These are phyloP conservation scores for Pemphigus obesinymphae DNA, from an alignment of 1,140 invertebrate species.

Conservation along the genomic window DNA sequence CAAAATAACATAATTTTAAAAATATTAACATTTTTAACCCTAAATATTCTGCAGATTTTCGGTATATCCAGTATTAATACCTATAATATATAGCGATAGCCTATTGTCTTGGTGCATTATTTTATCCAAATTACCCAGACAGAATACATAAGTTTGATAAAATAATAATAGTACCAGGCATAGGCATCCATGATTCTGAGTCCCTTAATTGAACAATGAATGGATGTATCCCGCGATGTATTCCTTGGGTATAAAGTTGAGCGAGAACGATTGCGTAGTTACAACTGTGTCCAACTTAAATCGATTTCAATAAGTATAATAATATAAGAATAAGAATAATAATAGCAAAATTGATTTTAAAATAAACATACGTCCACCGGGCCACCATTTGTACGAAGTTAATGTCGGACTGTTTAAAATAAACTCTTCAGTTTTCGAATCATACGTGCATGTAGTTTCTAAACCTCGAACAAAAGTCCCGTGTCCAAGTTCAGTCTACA, in stretches of 20 bases:
- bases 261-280: slow-evolving; percentile 90
- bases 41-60: too few species aligned
- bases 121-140: too few species aligned
- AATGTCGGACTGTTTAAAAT: slow-evolving; percentile 80
- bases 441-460: slow-evolving; percentile 88
- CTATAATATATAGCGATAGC: too few species aligned
- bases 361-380: slow-evolving; percentile 72
- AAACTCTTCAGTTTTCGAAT: slow-evolving; percentile 77
- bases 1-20: too few species aligned
- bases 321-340: too few species aligned
- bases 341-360: background rate
- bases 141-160: too few species aligned
- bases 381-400: slow-evolving; percentile 92
- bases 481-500: slow-evolving; percentile 85
- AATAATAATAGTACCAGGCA: slow-evolving; percentile 50
- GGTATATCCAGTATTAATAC: too few species aligned
- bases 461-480: slow-evolving; percentile 88
- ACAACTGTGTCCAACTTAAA: slow-evolving; percentile 81
- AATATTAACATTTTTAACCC: too few species aligned
- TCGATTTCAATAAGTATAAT: background rate
- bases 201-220: slow-evolving; percentile 89
- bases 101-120: too few species aligned
- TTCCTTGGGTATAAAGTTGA: slow-evolving; percentile 77
- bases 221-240: slow-evolving; percentile 81
- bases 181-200: slow-evolving; percentile 76